Evolutionary conservation across 2,113 vertebrate genomes (phyloP), one percentile per base, ranked within the genome.

Genomic region (Plectropomus leopardus): DNA sequence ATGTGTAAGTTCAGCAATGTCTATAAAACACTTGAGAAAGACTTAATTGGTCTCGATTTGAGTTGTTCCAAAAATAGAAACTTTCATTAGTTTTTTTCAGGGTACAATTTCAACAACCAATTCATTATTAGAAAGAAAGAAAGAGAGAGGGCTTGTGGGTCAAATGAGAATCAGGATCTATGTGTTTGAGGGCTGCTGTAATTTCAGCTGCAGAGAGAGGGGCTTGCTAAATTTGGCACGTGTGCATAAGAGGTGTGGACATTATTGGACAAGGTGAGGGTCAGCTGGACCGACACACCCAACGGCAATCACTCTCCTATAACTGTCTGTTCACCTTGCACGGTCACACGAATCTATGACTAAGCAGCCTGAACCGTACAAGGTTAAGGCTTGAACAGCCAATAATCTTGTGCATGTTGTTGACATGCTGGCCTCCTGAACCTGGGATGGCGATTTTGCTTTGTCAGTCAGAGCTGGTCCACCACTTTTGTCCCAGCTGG

Each of bases 211-310:
- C 34, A 42, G 32, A 68, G 45, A 73, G 69, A 51, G 24, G 59
- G 55, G 28, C 28, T 76, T 72, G 32, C 90, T 91, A 85, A 84
- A 88, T 87, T 85, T 90, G 73, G 86, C 75, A 70, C 2, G 8
- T 66, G 40, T 80, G 30, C 57, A 15, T 55, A 58, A 79, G 76
- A 54, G 40, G 30, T 15, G 47, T 76, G 68, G 26, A 60, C 47
- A 32, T 32, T 21, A n/a, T 59, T 34, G 78, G 66, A 71, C 61
- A 72, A 76, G 76, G 69, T 86, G 83, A 87, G 82, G 82, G 74
- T 72, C 68, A 69, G 64, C 34, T 50, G 24, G 55, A 66, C 58
- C 24, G 10, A 54, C 47, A 64, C 32, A 79, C 58, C 58, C 72
- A 24, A 2, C 4, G 15, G 76, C 86, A 72, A 80, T 90, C 69